Base-by-base conservation (phyloP, 2,113 vertebrate genomes). In the Lophius piscatorius region DNA sequence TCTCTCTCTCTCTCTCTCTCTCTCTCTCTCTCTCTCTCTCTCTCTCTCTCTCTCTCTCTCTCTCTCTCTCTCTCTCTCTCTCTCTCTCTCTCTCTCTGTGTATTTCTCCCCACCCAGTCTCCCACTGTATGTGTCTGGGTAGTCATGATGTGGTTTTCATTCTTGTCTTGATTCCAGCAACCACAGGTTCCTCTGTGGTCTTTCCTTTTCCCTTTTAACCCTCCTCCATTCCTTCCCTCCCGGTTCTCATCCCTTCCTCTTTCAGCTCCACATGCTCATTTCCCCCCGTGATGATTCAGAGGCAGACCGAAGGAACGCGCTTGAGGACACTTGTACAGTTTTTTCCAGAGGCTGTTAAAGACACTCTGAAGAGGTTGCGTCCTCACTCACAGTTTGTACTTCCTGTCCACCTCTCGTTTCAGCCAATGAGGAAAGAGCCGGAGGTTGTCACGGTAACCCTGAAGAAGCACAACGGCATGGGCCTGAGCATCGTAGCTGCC, bases 401-500 rank as follows among this genome's bases (percentile, higher is more conserved):
- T 58, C 52, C 70, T 80, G 51, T 75, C 56, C 51, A 3, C 72
- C 66, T 87, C 59, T 81, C 68, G 10, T 76, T 89, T 68, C 92
- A 98, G 88, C 94, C 92, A 84, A 93, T 98, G 91, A 94, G 94
- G 88, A 98, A 98, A 63, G 96, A 98, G 65, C 97, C 97, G 40
- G 96, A 99, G 87, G 88, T 99, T 66, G 96, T 96, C 90, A 98
- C 96, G 6, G 97, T 99, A 79, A 98, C 97, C 45, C 88, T 98
- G 11, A 98, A 98, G 80, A 99, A 99, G 86, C 96, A 98, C 81
- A 98, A 99, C 5, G 97, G 97, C 63, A 98, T 99, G 96, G 97
- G 97, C 34, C 93, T 99, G 46, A 98, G 97, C 90, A 99, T 99
- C 10, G 97, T 99, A 56, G 97, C 97, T 17, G 96, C 97, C 58